Evolutionary conservation across 2,113 vertebrate genomes (phyloP).

Genomic region (Eptatretus burgeri): DNA sequence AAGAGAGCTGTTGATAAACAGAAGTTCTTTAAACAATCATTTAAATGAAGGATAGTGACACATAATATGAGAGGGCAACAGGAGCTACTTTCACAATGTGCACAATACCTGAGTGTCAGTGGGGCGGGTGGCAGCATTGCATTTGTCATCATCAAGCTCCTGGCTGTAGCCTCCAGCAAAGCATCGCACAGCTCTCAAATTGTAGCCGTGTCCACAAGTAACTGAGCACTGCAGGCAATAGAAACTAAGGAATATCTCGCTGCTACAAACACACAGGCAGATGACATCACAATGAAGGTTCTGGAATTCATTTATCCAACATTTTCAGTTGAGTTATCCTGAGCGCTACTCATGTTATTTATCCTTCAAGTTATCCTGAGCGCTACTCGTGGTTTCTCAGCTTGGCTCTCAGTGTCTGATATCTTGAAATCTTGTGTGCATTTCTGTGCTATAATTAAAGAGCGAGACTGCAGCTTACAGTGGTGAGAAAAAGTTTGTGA

Average conservation of each 20-base stretch:
- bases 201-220: slow-evolving; percentile 73
- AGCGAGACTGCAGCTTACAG: too few species aligned
- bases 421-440: too few species aligned
- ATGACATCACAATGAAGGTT: slow-evolving; percentile 9
- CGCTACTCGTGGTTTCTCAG: too few species aligned
- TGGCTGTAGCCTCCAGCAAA: slow-evolving; percentile 43
- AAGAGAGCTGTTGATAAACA: too few species aligned
- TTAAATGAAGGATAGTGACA: too few species aligned
- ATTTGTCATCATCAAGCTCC: slow-evolving; percentile 53
- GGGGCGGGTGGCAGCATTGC: slow-evolving; percentile 58
- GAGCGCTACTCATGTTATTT: background rate
- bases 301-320: slow-evolving; percentile 10
- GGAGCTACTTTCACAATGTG: too few species aligned
- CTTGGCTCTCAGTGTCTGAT: too few species aligned
- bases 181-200: slow-evolving; percentile 71
- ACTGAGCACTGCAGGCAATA: slow-evolving; percentile 36
- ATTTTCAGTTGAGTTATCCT: slow-evolving; percentile 12
- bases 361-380: too few species aligned
- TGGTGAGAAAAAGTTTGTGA: too few species aligned
- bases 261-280: background rate
- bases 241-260: background rate
- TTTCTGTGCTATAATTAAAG: too few species aligned
- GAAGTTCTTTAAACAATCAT: too few species aligned
- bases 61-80: too few species aligned
- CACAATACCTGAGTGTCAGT: slow-evolving; percentile 46